Evolutionary conservation across 2,797 vertebrate genomes (phyloP).

Genomic region (Pseudochirops corinnae): DNA sequence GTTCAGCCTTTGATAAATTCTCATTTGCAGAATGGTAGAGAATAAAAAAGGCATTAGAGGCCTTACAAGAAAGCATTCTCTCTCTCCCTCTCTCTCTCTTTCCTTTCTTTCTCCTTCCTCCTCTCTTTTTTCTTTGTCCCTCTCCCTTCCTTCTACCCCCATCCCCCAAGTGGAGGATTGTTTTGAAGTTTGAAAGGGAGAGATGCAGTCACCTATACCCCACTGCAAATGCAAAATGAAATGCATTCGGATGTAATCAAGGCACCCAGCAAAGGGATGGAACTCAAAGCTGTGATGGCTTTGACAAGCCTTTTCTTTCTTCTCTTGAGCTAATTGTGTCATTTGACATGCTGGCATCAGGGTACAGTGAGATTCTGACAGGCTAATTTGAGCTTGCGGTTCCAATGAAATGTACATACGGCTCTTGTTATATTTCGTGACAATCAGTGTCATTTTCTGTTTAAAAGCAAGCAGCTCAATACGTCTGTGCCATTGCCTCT

Average conservation of each 20-base stretch:
- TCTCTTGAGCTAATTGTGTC: slow-evolving; percentile 84
- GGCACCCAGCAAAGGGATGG: slow-evolving; percentile 60
- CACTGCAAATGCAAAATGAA: slow-evolving; percentile 59
- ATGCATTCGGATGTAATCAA: slow-evolving; percentile 78
- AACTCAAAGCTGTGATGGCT: slow-evolving; percentile 63
- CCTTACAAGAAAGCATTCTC: slow-evolving; percentile 34
- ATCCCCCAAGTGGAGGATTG: background rate
- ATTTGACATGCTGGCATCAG: slow-evolving; percentile 81
- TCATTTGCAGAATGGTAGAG: slow-evolving; percentile 63
- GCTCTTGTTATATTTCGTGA: slow-evolving; percentile 84
- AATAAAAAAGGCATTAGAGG: slow-evolving; percentile 8
- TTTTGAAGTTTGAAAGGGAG: slow-evolving; percentile 56
- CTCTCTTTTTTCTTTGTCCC: no score
- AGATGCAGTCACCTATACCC: slow-evolving; percentile 50
- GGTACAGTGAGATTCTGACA: slow-evolving; percentile 83
- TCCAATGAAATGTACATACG: slow-evolving; percentile 79
- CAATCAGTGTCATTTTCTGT: slow-evolving; percentile 85
- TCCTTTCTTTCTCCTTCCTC: no score
- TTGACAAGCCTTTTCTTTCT: slow-evolving; percentile 83
- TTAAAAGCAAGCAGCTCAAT: slow-evolving; percentile 78
- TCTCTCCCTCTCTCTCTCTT: background rate
- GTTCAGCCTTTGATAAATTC: slow-evolving; percentile 68
- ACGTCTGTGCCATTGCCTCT: slow-evolving; percentile 65
- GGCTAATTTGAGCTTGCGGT: slow-evolving; percentile 84
- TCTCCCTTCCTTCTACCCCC: slow-evolving; percentile 12